A percentile compares a stretch with the other conserved stretches of the same genome.
These are phyloP conservation scores for Helobdella robusta DNA, from an alignment of 2,888 invertebrate genomes.

Conservation along the genomic window DNA sequence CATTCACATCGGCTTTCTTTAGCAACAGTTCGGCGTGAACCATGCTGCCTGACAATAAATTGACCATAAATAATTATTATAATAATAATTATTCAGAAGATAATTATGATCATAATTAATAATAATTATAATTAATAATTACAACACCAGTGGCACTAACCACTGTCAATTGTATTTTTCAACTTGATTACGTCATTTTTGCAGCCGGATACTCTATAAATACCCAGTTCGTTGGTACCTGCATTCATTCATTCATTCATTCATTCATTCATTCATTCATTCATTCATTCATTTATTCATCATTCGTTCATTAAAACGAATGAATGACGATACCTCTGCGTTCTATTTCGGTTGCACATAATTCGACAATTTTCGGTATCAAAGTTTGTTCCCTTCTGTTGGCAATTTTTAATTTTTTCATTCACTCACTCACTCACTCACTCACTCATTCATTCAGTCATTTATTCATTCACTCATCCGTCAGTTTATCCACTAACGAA, in stretches of 20 bases:
- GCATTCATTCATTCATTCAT: conserved; percentile 21
- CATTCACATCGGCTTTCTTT: conserved; percentile 83
- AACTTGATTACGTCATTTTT: conserved; percentile 77
- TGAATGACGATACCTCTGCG: conserved; percentile 58
- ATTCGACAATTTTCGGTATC: conserved; percentile 75
- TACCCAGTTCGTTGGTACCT: conserved; percentile 72
- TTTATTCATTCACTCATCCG: neutral
- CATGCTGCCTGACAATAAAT: conserved; percentile 57
- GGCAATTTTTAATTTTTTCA: conserved; percentile 41
- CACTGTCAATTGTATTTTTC: conserved; percentile 84
- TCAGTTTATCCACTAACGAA: conserved; percentile 56
- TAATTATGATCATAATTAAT: neutral
- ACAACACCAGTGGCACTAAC: conserved; percentile 56
- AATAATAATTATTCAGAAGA: neutral
- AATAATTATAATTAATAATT: neutral
- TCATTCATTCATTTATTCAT: neutral
- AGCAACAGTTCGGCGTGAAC: conserved; percentile 80
- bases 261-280: neutral
- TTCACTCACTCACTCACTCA: neutral
- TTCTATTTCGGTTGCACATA: conserved; percentile 84
- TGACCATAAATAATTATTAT: neutral
- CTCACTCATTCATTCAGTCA: neutral
- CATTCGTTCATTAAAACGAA: neutral
- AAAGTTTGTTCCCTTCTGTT: conserved; percentile 40
- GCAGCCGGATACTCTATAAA: conserved; percentile 85